A percentile compares a stretch with the other conserved stretches of the same genome.
phyloP scores from a whole-genome alignment of 2,797 vertebrate species.

The Peromyscus nudipes region DNA sequence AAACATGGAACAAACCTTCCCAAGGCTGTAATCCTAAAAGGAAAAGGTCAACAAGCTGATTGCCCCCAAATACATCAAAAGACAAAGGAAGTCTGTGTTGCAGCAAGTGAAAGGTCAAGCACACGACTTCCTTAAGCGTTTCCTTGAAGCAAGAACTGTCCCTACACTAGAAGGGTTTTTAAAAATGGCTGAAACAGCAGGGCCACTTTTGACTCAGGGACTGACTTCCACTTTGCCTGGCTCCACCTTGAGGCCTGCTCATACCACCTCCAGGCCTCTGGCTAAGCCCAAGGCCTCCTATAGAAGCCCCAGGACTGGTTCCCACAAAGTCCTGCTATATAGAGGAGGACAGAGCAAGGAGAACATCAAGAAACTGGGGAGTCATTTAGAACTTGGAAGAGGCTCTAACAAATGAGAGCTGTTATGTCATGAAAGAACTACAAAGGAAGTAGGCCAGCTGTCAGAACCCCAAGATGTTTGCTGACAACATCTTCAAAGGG shows the following conservation, averaged over 20 bases:
- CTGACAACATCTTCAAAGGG: slow-evolving; percentile 72
- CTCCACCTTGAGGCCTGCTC: background rate
- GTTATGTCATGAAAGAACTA: slow-evolving; percentile 61
- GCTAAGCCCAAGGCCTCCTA: background rate
- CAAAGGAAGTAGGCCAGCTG: slow-evolving; percentile 51
- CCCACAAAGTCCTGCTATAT: slow-evolving; percentile 32
- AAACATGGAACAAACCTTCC: slow-evolving; percentile 10
- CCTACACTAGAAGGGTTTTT: background rate
- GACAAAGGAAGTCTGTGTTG: slow-evolving; percentile 24
- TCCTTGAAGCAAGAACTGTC: background rate
- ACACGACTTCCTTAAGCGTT: background rate
- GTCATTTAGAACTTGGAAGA: slow-evolving; percentile 64
- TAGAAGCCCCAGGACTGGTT: background rate
- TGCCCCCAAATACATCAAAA: background rate
- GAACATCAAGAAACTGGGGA: slow-evolving; percentile 49
- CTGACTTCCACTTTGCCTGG: background rate
- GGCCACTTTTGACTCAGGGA: background rate
- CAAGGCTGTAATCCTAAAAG: background rate
- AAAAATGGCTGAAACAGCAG: background rate
- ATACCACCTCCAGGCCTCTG: background rate
- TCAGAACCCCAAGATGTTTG: slow-evolving; percentile 47
- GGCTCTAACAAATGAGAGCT: slow-evolving; percentile 39
- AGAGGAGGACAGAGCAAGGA: background rate
- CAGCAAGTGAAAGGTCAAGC: background rate
- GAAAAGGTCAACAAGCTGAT: slow-evolving; percentile 1